phyloP scores from a whole-genome alignment of 2,113 vertebrate genomes.

The Origma solitaria region DNA sequence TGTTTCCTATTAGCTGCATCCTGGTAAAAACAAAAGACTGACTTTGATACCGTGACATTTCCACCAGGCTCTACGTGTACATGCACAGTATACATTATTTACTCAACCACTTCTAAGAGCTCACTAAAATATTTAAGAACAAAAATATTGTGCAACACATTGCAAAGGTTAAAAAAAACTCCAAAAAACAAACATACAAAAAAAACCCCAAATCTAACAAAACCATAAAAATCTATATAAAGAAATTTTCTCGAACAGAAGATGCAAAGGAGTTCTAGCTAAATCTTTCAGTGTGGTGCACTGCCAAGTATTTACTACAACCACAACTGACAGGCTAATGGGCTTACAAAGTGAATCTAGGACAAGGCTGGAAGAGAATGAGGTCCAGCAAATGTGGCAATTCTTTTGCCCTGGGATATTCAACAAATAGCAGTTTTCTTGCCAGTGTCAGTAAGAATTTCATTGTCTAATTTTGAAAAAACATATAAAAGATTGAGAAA shows the following conservation, averaged over 20 bases:
- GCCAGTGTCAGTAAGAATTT: neutral
- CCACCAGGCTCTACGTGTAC: neutral
- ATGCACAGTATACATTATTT: neutral
- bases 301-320: neutral
- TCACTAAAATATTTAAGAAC: neutral
- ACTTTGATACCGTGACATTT: neutral
- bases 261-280: neutral
- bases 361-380: neutral
- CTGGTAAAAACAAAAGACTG: neutral
- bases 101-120: neutral
- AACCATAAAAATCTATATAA: neutral
- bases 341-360: neutral
- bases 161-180: neutral
- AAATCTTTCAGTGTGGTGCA: neutral
- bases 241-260: neutral
- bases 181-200: neutral
- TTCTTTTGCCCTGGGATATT: neutral
- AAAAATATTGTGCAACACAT: neutral
- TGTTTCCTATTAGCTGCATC: neutral
- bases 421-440: neutral
- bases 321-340: neutral
- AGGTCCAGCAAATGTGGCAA: neutral
- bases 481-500: neutral
- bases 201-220: accelerated
- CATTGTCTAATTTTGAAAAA: neutral